These are phyloP conservation scores for Phaenicophaeus curvirostris DNA, from an alignment of 2,797 vertebrate genomes.

Conservation along the genomic window DNA sequence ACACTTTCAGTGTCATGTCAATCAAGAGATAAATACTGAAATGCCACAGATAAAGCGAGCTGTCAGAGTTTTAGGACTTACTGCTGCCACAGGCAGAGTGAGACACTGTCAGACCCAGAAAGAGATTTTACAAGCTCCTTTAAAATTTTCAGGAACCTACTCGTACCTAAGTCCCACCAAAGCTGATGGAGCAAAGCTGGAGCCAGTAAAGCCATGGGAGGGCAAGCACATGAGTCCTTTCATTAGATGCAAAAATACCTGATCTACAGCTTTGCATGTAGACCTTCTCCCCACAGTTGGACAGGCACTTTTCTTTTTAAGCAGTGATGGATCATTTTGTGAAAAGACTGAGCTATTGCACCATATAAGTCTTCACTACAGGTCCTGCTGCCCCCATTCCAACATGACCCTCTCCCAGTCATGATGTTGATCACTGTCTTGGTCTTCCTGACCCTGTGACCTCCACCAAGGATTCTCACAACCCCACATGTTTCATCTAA, in stretches of 20 bases:
- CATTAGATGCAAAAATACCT: not conserved
- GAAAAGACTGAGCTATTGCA: not conserved
- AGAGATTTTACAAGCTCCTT: not conserved
- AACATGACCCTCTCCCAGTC: not conserved
- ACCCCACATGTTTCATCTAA: not conserved
- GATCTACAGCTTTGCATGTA: not conserved
- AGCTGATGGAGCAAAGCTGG: not conserved
- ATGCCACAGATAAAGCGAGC: not conserved
- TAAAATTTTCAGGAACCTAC: not conserved
- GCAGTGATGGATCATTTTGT: not conserved
- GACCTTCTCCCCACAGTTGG: not conserved
- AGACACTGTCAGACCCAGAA: not conserved
- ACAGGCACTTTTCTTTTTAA: not conserved
- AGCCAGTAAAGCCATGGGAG: accelerated
- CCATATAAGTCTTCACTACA: not conserved
- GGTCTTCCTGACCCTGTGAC: not conserved
- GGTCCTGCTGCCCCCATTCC: not conserved
- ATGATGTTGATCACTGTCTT: not conserved
- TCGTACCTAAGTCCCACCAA: not conserved
- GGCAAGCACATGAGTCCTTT: not conserved
- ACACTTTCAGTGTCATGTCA: not conserved
- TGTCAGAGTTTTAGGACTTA: not conserved
- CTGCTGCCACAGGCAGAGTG: not conserved
- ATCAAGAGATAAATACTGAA: not conserved
- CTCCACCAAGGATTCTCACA: not conserved